Evolutionary conservation across 2,113 vertebrate species (phyloP).

Genomic region (Jacana jacana): DNA sequence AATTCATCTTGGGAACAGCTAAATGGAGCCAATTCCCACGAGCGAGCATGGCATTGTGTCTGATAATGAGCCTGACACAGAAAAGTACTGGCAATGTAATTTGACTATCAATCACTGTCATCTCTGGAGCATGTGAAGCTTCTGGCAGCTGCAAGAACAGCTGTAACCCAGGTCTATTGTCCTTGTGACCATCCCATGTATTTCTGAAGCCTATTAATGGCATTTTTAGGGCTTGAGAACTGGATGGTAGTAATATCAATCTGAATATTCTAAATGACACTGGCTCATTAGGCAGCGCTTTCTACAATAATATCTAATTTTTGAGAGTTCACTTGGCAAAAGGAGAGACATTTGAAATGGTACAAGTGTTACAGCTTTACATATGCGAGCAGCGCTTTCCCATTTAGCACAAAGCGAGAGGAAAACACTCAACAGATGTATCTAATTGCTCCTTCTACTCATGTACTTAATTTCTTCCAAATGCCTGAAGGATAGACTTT

Average conservation of each 20-base stretch:
- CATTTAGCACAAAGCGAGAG: conserved; percentile 36
- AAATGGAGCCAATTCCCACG: conserved; percentile 6
- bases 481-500: neutral
- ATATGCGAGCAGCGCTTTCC: conserved; percentile 40
- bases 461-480: neutral
- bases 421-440: conserved; percentile 60
- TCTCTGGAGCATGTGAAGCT: conserved; percentile 40
- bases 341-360: conserved; percentile 34
- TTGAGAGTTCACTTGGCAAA: conserved; percentile 66
- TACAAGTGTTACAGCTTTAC: conserved; percentile 46
- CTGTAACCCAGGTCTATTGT: conserved; percentile 65
- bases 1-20: neutral
- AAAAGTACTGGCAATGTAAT: conserved; percentile 67
- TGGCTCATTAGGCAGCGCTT: conserved; percentile 65
- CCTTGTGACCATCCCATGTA: conserved; percentile 20
- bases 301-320: conserved; percentile 70
- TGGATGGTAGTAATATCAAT: conserved; percentile 15
- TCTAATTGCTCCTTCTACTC: conserved; percentile 51
- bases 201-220: conserved; percentile 44
- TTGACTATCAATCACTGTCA: conserved; percentile 75
- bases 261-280: conserved; percentile 65
- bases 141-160: conserved; percentile 73
- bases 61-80: conserved; percentile 67
- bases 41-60: conserved; percentile 36
- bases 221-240: conserved; percentile 38